A percentile compares a stretch with the other conserved stretches of the same genome.
These are phyloP conservation scores for Meloe dianella DNA, from an alignment of 2,888 invertebrate genomes.

Conservation along the genomic window DNA sequence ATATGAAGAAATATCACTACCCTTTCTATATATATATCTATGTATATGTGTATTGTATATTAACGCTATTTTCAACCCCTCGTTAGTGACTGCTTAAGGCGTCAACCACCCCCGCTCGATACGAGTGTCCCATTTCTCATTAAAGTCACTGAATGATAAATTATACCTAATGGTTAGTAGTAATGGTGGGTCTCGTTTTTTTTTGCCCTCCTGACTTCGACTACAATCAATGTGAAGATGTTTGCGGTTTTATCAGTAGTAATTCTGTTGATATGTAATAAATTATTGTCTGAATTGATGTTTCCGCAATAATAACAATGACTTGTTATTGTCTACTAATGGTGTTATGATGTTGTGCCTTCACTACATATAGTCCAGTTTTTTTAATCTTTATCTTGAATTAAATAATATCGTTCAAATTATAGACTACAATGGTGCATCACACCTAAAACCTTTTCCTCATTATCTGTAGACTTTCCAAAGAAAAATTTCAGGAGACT, in stretches of 20 bases:
- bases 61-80: slow-evolving; percentile 54
- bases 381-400: background rate
- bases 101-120: slow-evolving; percentile 52
- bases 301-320: slow-evolving; percentile 27
- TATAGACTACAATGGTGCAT: background rate
- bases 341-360: slow-evolving; percentile 4
- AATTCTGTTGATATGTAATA: background rate
- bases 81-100: slow-evolving; percentile 52
- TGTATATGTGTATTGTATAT: slow-evolving; percentile 38
- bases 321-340: background rate
- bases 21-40: slow-evolving; percentile 26
- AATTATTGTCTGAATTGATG: slow-evolving; percentile 13
- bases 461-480: background rate
- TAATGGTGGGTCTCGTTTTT: slow-evolving; percentile 24
- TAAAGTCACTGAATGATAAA: slow-evolving; percentile 43
- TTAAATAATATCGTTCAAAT: background rate
- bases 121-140: slow-evolving; percentile 47
- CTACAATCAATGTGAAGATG: background rate
- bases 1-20: slow-evolving; percentile 10
- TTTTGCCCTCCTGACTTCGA: background rate
- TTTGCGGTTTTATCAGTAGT: slow-evolving; percentile 5
- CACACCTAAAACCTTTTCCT: background rate
- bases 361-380: too few relatives aligned
- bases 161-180: slow-evolving; percentile 19
- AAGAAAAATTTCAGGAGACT: too few relatives aligned